Conservation (phyloP, 2,888 invertebrate genomes). For the Parnassius orleans region DNA sequence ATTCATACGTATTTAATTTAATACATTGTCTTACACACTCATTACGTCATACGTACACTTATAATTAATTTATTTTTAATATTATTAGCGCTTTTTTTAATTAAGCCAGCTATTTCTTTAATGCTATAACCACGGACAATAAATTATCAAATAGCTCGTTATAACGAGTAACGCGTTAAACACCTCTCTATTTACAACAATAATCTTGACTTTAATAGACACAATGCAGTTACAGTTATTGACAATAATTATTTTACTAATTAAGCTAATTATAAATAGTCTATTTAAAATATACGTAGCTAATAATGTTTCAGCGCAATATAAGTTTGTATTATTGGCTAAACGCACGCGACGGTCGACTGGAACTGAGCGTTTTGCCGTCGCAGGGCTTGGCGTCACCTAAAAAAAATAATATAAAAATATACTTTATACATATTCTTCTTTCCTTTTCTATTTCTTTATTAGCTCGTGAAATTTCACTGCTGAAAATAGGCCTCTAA, state of each 20-base stretch:
- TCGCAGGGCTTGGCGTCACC: conserved; percentile 72
- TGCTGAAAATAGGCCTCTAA: too few species aligned
- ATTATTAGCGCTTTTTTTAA: not conserved
- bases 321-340: conserved; percentile 32
- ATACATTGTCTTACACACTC: not conserved
- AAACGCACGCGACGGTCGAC: conserved; percentile 72
- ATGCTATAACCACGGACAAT: not conserved
- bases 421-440: not conserved
- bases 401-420: conserved; percentile 31
- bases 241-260: too few species aligned
- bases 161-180: not conserved
- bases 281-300: not conserved
- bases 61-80: not conserved
- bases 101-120: not conserved
- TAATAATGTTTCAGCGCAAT: not conserved
- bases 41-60: not conserved
- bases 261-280: not conserved
- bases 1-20: not conserved
- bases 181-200: too few species aligned
- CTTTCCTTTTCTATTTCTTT: too few species aligned
- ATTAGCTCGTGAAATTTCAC: too few species aligned
- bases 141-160: not conserved
- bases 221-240: too few species aligned
- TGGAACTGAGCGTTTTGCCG: conserved; percentile 71
- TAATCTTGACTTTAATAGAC: too few species aligned